phyloP scores from a whole-genome alignment of 2,888 invertebrate genomes.

The Plagodis pulveraria region DNA sequence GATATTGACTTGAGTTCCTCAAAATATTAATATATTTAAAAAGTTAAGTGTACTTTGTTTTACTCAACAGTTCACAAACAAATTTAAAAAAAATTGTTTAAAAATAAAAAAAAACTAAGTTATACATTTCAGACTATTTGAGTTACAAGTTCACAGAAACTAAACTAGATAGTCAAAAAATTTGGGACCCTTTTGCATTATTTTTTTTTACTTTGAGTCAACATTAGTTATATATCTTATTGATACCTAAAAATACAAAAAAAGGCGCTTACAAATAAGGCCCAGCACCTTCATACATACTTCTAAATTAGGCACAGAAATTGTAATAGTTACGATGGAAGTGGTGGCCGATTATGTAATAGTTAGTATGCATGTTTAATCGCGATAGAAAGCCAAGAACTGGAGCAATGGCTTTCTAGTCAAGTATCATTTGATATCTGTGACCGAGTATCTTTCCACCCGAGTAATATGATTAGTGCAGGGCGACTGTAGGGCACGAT shows the following conservation, averaged over 20 bases:
- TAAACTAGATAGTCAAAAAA: no score
- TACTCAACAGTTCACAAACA: no score
- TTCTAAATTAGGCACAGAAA: not conserved
- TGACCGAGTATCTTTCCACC: conserved; percentile 10
- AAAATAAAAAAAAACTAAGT: no score
- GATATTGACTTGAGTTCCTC: no score
- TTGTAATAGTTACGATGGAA: not conserved
- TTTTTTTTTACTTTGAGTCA: no score
- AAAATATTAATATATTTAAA: no score
- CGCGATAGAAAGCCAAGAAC: conserved; percentile 38
- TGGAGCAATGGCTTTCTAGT: conserved; percentile 38
- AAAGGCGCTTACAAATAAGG: conserved; percentile 6
- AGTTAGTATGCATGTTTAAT: conserved; percentile 9
- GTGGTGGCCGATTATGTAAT: not conserved
- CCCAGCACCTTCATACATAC: not conserved
- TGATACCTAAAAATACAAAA: conserved; percentile 28
- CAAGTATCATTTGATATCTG: conserved; percentile 16
- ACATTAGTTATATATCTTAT: no score
- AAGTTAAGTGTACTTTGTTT: no score
- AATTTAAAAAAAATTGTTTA: no score
- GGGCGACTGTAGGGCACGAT: conserved; percentile 14
- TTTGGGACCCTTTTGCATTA: no score
- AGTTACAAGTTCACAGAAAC: no score
- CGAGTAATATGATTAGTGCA: conserved; percentile 21
- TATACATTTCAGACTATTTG: no score